Percentiles rank a stretch among this genome's conserved stretches.
These are phyloP conservation scores for Drosophila burlai DNA, from an alignment of 1,140 invertebrate genomes.

Conservation along the genomic window DNA sequence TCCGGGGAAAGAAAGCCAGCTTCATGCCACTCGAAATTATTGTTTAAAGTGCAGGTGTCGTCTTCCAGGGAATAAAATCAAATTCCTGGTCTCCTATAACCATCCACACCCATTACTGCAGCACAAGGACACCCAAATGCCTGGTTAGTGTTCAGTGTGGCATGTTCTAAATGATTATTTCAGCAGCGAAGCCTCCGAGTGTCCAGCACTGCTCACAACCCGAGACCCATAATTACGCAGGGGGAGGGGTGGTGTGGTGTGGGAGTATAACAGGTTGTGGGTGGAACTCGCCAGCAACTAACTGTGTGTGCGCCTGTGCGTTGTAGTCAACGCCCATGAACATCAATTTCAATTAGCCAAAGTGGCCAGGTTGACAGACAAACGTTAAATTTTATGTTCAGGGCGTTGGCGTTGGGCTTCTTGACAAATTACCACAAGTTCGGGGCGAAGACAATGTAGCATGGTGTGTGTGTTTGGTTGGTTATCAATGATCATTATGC, in stretches of 20 bases:
- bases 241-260: neutral
- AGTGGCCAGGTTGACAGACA: conserved; percentile 80
- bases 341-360: conserved; percentile 84
- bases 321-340: conserved; percentile 63
- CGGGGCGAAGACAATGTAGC: conserved; percentile 60
- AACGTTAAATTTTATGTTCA: conserved; percentile 81
- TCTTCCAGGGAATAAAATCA: conserved; percentile 14
- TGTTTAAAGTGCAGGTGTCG: neutral
- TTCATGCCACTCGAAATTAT: neutral
- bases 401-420: conserved; percentile 66
- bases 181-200: conserved; percentile 9
- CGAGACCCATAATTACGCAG: conserved; percentile 53
- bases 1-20: too few relatives aligned
- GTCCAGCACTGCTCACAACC: conserved; percentile 13
- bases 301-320: conserved; percentile 8
- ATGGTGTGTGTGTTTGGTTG: conserved; percentile 11
- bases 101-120: neutral
- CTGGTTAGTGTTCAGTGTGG: conserved; percentile 13
- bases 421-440: conserved; percentile 57
- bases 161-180: conserved; percentile 53
- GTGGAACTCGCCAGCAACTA: neutral
- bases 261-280: conserved; percentile 31
- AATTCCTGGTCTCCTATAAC: conserved; percentile 1
- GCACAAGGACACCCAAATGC: conserved; percentile 17
- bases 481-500: conserved; percentile 64